Evolutionary conservation across 2,113 vertebrate genomes (phyloP), one percentile per base, ranked within the genome.

Genomic region (Macquaria ambigua): DNA sequence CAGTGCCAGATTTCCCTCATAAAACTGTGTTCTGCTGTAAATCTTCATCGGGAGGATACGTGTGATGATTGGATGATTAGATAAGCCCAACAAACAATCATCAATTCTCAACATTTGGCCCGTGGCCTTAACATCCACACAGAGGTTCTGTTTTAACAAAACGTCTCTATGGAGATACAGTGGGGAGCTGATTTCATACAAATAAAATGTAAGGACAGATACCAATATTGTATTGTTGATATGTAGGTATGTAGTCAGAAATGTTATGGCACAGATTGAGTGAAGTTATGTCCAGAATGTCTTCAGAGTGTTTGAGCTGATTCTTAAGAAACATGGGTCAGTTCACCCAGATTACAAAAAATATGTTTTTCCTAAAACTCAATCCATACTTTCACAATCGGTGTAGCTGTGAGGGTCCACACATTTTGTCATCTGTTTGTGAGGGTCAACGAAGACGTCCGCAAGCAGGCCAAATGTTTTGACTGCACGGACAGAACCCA

Each of bases 21-120:
- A 85, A 85, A 58, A 14, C 21, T 20, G 31, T 6, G 64, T 41
- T 53, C 63, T 16, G 63, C 55, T 62, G 18, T 82, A 53, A 50
- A 55, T 82, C 64, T 75, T 28, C 53, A 23, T 52, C 39, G 15
- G 63, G n/a, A 2, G 23, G 25, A 9, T 28, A 18, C 55, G 23
- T 76, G 74, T 64, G 50, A 78, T 73, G 68, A 77, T 77, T 64
- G 66, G 58, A 72, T 55, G 82, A 67, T 84, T 53, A 82, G 79
- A 84, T 41, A 37, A 73, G 41, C 69, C 58, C 82, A 15, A 66
- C 67, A 64, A 72, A 66, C 52, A 14, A 5, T 59, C 41, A 31
- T 79, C 71, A 48, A 71, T 77, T 34, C 66, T 72, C 59, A 10
- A 7, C 31, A 7, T 76, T 80, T 85, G 71, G 63, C 77, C 48